Base-by-base conservation (phyloP, 2,888 invertebrate genomes). In the Eristalis intricaria region DNA sequence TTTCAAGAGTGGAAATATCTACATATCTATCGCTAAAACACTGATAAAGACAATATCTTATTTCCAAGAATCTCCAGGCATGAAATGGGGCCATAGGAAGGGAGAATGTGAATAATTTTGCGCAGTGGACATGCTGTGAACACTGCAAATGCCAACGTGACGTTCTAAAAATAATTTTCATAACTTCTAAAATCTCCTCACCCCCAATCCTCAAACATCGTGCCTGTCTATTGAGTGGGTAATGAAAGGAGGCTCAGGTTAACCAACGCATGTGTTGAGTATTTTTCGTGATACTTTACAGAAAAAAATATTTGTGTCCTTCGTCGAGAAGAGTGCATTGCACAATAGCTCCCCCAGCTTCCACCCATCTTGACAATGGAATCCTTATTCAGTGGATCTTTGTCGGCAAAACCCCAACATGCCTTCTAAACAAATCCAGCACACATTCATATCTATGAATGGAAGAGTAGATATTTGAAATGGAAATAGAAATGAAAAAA, bases 311-410 rank as follows among this genome's bases (percentile, higher is more conserved):
- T 60, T 13, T 26, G 60, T 60, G 13, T 66, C 38, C 23, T 70
- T 38, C 38, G 26, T 38, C n/a, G 58, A 61, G 38, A 40, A 61
- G 60, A 61, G 61, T 71, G 71, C 71, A 71, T 40, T n/a, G n/a
- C 50, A 26, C 26, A 26, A 26, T 26, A 40, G 29, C 19, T n/a
- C 29, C 11, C 43, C 50, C 15, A 3, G 7, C 29, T 11, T 8
- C 2, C 23, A 50, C 43, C 43, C 26, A 19, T 68, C 1, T 8
- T 19, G 19, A 50, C 19, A 43, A 50, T 15, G 29, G 50, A 29
- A 29, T 26, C 43, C 15, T n/a, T 66, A 43, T 50, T 50, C 10
- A 0, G 50, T 50, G 50, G 19, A 19, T 19, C 4, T 8, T 50
- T 50, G n/a, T 19, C 19, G 15, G 15, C 8, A 50, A 50, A 50